phyloP scores from a whole-genome alignment of 53 echinoderm and acorn worm genomes.

The Holothuria leucospilota region DNA sequence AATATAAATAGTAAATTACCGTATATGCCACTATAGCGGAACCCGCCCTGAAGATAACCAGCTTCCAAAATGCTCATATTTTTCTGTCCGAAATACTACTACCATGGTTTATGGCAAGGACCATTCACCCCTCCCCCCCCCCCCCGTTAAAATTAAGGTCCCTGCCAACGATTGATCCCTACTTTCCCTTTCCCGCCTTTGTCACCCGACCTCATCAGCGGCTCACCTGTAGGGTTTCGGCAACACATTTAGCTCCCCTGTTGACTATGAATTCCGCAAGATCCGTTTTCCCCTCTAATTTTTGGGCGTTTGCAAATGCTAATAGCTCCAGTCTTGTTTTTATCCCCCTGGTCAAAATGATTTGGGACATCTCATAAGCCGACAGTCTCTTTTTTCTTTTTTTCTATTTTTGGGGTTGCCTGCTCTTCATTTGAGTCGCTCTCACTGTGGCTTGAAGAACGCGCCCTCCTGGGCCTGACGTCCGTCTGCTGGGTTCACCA shows the following conservation, averaged over 20 bases:
- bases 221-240: slow-evolving; percentile 17
- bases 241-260: slow-evolving; percentile 20
- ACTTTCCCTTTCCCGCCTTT: no score
- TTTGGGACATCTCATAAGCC: slow-evolving; percentile 16
- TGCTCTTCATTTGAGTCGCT: background rate
- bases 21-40: no score
- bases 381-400: slow-evolving; percentile 8
- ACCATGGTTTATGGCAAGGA: no score
- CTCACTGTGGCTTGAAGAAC: background rate
- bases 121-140: no score
- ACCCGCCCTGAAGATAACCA: no score
- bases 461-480: background rate
- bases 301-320: slow-evolving; percentile 10
- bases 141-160: no score
- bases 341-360: background rate
- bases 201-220: no score
- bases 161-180: no score
- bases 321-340: background rate
- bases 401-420: background rate
- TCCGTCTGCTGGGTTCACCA: slow-evolving; percentile 17
- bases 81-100: no score
- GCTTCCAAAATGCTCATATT: no score
- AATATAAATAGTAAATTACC: no score
- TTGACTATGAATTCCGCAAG: slow-evolving; percentile 22
- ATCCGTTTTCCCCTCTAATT: slow-evolving; percentile 2